Percentiles rank a stretch among this genome's conserved stretches.
Conservation (phyloP, 1,140 invertebrate genomes). For the Hormaphis cornu region DNA sequence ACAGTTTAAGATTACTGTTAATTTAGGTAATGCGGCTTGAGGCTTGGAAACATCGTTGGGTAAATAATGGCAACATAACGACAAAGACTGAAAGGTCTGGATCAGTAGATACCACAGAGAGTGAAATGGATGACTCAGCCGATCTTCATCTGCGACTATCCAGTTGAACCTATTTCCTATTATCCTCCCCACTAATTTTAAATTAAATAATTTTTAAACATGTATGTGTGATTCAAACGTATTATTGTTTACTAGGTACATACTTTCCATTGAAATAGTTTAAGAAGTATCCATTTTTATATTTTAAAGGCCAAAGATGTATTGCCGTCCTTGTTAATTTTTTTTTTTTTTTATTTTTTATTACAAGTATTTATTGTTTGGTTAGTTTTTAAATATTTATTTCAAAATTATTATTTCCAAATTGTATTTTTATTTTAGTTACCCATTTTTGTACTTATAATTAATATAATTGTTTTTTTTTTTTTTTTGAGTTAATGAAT, state of each 20-base stretch:
- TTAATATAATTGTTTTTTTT: too few relatives aligned
- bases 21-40: conserved; percentile 53
- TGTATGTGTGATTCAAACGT: neutral
- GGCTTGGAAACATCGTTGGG: conserved; percentile 48
- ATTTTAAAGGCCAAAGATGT: conserved; percentile 3
- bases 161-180: neutral
- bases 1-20: conserved; percentile 43
- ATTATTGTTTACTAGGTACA: neutral
- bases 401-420: conserved; percentile 1
- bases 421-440: conserved; percentile 2
- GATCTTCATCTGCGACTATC: conserved; percentile 35
- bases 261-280: neutral
- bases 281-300: neutral
- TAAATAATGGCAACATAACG: conserved; percentile 38
- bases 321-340: conserved; percentile 14
- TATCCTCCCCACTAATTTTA: neutral
- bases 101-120: conserved; percentile 46
- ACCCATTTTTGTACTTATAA: neutral
- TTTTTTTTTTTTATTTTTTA: neutral
- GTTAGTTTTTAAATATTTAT: conserved; percentile 15
- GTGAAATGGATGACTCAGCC: conserved; percentile 45
- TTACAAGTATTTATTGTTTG: conserved; percentile 8
- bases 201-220: neutral
- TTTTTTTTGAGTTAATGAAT: neutral
- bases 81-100: conserved; percentile 38